phyloP scores from a whole-genome alignment of 2,888 invertebrate genomes.

The Rhimphoctona megacephalus region DNA sequence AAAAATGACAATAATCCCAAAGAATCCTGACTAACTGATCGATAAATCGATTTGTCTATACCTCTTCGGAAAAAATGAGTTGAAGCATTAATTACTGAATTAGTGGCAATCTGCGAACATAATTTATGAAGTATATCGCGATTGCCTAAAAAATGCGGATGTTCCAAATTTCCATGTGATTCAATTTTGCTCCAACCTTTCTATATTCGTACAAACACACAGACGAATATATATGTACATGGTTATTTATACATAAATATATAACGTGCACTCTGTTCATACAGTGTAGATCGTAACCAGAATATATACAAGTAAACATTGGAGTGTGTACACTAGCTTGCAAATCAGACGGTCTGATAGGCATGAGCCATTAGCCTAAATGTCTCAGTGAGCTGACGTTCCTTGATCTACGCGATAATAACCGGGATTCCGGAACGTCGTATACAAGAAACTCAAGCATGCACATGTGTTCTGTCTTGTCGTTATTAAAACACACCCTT shows the following conservation, averaged over 20 bases:
- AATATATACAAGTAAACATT: background rate
- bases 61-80: too few species aligned
- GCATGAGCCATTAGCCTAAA: constrained; percentile 69
- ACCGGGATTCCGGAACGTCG: constrained; percentile 53
- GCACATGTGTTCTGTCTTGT: constrained; percentile 46
- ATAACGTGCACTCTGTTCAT: background rate
- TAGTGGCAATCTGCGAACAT: background rate
- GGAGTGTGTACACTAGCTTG: constrained; percentile 18
- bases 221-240: background rate
- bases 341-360: constrained; percentile 67
- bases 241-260: background rate
- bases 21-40: background rate
- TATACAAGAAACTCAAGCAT: constrained; percentile 32
- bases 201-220: background rate
- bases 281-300: background rate
- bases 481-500: constrained; percentile 17
- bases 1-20: too few species aligned
- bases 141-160: background rate
- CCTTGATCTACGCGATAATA: constrained; percentile 66
- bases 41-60: background rate
- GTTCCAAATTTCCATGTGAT: background rate
- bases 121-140: background rate
- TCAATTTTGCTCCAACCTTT: constrained; percentile 17
- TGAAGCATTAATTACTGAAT: background rate
- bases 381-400: constrained; percentile 66